A percentile compares a stretch with the other conserved stretches of the same genome.
Evolutionary conservation across 2,888 invertebrate genomes (phyloP).

Genomic region (Parnassius smintheus): DNA sequence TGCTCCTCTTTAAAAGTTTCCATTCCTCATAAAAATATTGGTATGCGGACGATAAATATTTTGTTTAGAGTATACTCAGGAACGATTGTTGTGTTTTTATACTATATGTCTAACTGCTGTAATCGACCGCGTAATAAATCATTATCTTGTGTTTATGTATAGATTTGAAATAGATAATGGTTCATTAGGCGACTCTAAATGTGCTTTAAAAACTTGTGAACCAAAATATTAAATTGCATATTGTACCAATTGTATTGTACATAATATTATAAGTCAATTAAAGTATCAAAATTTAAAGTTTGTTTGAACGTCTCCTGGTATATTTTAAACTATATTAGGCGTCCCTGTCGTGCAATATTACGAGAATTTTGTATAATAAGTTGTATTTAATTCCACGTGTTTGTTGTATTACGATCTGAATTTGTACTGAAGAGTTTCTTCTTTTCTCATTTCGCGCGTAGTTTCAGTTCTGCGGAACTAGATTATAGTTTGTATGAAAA

Average conservation of each 20-base stretch:
- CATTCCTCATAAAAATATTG: conserved; percentile 1
- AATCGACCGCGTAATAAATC: no score
- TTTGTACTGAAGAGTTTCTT: conserved; percentile 43
- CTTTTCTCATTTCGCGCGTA: conserved; percentile 37
- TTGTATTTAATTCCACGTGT: conserved; percentile 13
- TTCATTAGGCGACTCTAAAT: no score
- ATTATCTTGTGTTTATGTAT: no score
- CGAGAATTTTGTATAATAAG: not conserved
- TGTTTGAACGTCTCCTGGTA: not conserved
- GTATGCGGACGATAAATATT: not conserved
- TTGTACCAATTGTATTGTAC: not conserved
- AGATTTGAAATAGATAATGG: no score
- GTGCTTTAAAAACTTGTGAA: no score
- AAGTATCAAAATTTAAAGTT: no score
- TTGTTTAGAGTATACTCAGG: not conserved
- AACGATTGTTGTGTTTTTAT: not conserved
- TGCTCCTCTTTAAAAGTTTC: not conserved
- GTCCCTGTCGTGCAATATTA: conserved; percentile 6
- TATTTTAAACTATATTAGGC: conserved; percentile 5
- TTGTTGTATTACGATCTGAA: conserved; percentile 48
- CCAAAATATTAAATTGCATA: not conserved
- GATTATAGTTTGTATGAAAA: conserved; percentile 38
- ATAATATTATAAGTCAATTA: no score
- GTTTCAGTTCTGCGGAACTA: conserved; percentile 30
- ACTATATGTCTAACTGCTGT: no score